Evolutionary conservation across 2,797 vertebrate species (phyloP).

Genomic region (Spinus olivaceus): DNA sequence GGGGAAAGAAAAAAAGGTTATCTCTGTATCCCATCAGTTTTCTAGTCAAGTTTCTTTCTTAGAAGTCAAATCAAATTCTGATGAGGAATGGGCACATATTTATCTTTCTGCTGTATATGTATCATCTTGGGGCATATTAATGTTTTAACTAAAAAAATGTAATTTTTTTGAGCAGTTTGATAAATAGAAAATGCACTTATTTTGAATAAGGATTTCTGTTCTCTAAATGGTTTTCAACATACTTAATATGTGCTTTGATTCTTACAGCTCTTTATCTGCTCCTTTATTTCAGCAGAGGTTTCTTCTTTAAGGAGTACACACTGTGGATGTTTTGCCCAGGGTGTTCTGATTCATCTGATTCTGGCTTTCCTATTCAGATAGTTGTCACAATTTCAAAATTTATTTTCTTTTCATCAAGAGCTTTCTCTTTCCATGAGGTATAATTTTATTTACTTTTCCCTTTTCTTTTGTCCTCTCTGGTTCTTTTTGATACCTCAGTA

Average conservation of each 20-base stretch:
- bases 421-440: not conserved
- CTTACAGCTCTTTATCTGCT: conserved; percentile 55
- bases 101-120: not conserved
- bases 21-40: not conserved
- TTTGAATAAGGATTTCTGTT: conserved; percentile 60
- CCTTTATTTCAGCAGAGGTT: conserved; percentile 57
- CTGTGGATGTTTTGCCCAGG: conserved; percentile 49
- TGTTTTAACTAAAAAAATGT: not conserved
- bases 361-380: conserved; percentile 63
- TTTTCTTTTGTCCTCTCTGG: not conserved
- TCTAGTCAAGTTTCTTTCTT: not conserved
- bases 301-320: conserved; percentile 45
- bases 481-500: conserved; percentile 23
- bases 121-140: not conserved
- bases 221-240: conserved; percentile 60
- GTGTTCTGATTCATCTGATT: conserved; percentile 72
- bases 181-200: conserved; percentile 26
- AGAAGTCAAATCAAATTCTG: not conserved
- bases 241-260: conserved; percentile 69
- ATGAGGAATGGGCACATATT: not conserved
- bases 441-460: conserved; percentile 45
- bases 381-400: conserved; percentile 46
- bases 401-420: conserved; percentile 60
- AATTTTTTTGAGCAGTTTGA: conserved; percentile 12
- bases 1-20: not conserved